Conservation (phyloP, 1,140 invertebrate genomes). For the Ceratosolen fusciceps region DNA sequence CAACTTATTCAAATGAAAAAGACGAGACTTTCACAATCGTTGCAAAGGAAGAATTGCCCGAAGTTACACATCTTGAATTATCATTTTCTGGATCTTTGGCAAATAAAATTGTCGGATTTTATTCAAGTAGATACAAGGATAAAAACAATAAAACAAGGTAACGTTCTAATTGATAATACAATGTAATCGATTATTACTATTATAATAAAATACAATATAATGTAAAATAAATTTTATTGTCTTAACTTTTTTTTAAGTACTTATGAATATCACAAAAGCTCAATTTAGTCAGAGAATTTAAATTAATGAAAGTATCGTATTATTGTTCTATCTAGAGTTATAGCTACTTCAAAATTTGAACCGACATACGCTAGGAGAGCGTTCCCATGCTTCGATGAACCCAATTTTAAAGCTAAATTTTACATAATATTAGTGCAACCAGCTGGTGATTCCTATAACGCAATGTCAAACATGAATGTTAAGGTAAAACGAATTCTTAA, state of each 20-base stretch:
- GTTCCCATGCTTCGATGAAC: constrained; percentile 97
- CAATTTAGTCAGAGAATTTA: too few species aligned
- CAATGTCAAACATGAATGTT: constrained; percentile 85
- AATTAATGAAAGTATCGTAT: too few species aligned
- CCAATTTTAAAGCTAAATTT: constrained; percentile 91
- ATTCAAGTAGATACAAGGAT: constrained; percentile 82
- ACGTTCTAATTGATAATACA: too few species aligned
- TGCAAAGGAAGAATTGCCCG: constrained; percentile 69
- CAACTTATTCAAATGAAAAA: constrained; percentile 59
- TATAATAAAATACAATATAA: too few species aligned
- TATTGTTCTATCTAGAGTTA: constrained; percentile 72
- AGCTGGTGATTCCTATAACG: constrained; percentile 74
- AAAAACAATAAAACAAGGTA: constrained; percentile 75
- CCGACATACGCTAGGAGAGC: constrained; percentile 92
- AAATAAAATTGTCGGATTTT: constrained; percentile 83
- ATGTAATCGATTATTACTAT: too few species aligned
- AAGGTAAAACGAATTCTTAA: constrained; percentile 58
- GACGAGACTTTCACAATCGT: constrained; percentile 80
- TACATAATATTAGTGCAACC: constrained; percentile 83
- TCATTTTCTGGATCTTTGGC: constrained; percentile 79
- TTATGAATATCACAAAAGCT: too few species aligned
- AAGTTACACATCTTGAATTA: constrained; percentile 77
- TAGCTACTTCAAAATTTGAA: constrained; percentile 94
- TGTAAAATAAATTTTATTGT: too few species aligned
- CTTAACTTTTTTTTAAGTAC: too few species aligned